phyloP scores from a whole-genome alignment of 2,888 invertebrate species.

The Ophion slaviceki region DNA sequence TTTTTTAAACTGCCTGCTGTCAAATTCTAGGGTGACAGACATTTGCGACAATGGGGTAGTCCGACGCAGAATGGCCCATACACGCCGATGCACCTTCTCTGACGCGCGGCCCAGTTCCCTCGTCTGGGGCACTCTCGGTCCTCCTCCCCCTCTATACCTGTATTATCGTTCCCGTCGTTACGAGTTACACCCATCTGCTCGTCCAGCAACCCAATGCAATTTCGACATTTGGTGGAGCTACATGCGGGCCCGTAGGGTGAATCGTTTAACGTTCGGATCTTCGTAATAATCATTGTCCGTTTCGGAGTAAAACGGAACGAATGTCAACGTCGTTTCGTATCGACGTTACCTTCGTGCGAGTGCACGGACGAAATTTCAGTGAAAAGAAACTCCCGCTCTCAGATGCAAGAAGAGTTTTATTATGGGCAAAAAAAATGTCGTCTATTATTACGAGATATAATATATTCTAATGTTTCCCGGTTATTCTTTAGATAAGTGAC shows the following conservation, averaged over 20 bases:
- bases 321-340: not conserved
- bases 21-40: not conserved
- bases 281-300: slow-evolving; percentile 16
- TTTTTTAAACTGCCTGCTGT: not conserved
- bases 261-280: slow-evolving; percentile 1
- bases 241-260: not conserved
- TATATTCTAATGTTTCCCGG: no score
- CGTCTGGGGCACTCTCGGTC: slow-evolving; percentile 22
- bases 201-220: slow-evolving; percentile 23
- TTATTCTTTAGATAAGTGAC: no score
- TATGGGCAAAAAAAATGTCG: no score
- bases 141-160: slow-evolving; percentile 8
- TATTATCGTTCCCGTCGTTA: slow-evolving; percentile 29
- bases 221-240: slow-evolving; percentile 24
- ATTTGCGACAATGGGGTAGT: not conserved
- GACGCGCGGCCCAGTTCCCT: slow-evolving; percentile 46
- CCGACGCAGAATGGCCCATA: slow-evolving; percentile 2
- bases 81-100: slow-evolving; percentile 40
- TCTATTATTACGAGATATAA: no score
- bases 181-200: slow-evolving; percentile 48
- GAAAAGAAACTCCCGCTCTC: no score
- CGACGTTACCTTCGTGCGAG: not conserved
- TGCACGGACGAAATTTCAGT: not conserved
- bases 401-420: no score
- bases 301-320: not conserved